Percentiles rank a stretch among this genome's conserved stretches.
Conservation (phyloP, 2,888 invertebrate genomes). For the Chrysolina americana region DNA sequence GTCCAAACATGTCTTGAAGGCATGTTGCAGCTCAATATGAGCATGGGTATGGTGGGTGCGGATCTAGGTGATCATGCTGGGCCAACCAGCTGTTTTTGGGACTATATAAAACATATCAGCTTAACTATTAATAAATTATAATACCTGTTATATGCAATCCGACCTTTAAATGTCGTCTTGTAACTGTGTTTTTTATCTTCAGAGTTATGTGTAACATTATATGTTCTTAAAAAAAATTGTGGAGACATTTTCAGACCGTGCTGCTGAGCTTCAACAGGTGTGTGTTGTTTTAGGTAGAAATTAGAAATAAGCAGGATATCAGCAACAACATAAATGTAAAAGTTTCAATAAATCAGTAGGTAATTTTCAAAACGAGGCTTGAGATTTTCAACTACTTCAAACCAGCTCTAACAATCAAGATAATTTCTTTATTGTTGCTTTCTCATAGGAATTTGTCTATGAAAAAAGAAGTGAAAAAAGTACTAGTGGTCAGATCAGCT, state of each 20-base stretch:
- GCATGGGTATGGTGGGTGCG: constrained; percentile 69
- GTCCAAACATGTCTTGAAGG: constrained; percentile 68
- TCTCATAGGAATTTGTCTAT: too few species aligned
- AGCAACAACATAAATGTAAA: neutral
- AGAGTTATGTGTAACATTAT: constrained; percentile 65
- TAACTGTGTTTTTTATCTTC: constrained; percentile 68
- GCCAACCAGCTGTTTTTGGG: constrained; percentile 72
- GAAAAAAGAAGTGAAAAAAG: too few species aligned
- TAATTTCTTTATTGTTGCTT: too few species aligned
- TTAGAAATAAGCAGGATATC: constrained; percentile 23
- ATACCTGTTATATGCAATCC: constrained; percentile 70
- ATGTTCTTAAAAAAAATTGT: constrained; percentile 64
- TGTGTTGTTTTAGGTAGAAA: constrained; percentile 4
- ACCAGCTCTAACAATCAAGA: too few species aligned
- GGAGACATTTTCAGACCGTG: constrained; percentile 56
- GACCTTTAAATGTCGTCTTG: constrained; percentile 71
- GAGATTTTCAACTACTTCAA: too few species aligned
- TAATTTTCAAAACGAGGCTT: too few species aligned
- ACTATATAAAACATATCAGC: constrained; percentile 83
- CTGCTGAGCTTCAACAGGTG: constrained; percentile 42
- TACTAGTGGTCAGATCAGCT: too few species aligned
- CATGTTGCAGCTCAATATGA: constrained; percentile 69
- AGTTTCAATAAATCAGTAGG: too few species aligned
- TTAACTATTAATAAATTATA: constrained; percentile 74
- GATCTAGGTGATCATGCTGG: constrained; percentile 66